Conservation (phyloP, 2,797 vertebrate genomes). For the Scomberomorus guttatus region DNA sequence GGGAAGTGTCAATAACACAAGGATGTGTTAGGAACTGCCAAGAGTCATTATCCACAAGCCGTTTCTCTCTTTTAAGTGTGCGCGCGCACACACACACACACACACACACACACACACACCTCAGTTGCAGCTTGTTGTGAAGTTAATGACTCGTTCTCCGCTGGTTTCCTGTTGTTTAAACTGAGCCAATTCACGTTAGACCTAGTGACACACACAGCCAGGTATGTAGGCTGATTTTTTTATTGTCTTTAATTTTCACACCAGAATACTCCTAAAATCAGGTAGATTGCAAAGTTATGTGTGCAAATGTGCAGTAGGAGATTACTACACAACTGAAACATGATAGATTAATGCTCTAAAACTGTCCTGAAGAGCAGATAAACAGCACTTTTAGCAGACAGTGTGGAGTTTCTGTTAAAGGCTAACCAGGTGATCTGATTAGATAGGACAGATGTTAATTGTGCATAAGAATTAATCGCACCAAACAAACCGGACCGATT, state of each 20-base stretch:
- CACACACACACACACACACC: slow-evolving; percentile 31
- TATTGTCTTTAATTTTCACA: neutral
- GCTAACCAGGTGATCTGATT: neutral
- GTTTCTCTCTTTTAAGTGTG: slow-evolving; percentile 10
- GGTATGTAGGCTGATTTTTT: slow-evolving; percentile 43
- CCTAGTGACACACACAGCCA: slow-evolving; percentile 65
- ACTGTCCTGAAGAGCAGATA: neutral
- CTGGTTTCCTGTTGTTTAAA: slow-evolving; percentile 76
- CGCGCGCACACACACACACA: slow-evolving; percentile 26
- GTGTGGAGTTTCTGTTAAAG: neutral
- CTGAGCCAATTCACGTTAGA: slow-evolving; percentile 59
- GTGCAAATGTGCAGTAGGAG: neutral
- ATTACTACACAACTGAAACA: neutral
- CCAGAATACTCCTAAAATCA: neutral
- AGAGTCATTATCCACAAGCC: slow-evolving; percentile 61
- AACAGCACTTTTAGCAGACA: neutral
- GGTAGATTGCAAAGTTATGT: neutral
- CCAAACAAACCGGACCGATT: neutral
- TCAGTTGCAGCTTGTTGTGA: slow-evolving; percentile 68
- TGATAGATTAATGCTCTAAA: neutral
- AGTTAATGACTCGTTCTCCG: slow-evolving; percentile 73
- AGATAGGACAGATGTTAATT: neutral
- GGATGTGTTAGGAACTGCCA: slow-evolving; percentile 70
- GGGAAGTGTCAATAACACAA: slow-evolving; percentile 74
- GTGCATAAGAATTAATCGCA: neutral